Conservation (phyloP, 2,888 invertebrate species). For the Gymnoscelis rufifasciata region DNA sequence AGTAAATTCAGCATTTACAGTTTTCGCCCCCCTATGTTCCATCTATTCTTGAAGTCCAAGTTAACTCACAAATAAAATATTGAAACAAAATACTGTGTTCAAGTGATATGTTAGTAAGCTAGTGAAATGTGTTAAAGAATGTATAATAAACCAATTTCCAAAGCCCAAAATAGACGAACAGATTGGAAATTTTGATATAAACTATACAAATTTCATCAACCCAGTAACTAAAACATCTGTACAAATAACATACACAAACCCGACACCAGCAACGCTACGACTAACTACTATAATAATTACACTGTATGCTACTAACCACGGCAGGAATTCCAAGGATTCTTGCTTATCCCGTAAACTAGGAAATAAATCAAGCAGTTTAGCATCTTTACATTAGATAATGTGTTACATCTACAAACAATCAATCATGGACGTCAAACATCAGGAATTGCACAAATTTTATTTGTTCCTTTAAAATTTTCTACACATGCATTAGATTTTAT, state of each 20-base stretch:
- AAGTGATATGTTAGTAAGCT: slow-evolving; percentile 70
- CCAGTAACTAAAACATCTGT: slow-evolving; percentile 12
- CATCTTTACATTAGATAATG: slow-evolving; percentile 35
- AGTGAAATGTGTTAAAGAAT: slow-evolving; percentile 44
- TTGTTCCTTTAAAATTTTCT: slow-evolving; percentile 1
- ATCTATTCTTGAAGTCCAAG: slow-evolving; percentile 79
- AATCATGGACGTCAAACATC: background rate
- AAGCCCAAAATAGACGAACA: slow-evolving; percentile 31
- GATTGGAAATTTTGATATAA: slow-evolving; percentile 31
- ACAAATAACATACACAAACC: slow-evolving; percentile 32
- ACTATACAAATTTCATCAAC: slow-evolving; percentile 20
- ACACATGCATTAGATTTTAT: slow-evolving; percentile 14
- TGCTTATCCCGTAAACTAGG: slow-evolving; percentile 89
- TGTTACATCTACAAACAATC: slow-evolving; percentile 10
- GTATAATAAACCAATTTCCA: slow-evolving; percentile 27
- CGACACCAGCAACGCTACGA: slow-evolving; percentile 33
- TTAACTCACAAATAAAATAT: slow-evolving; percentile 52
- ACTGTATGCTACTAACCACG: slow-evolving; percentile 85
- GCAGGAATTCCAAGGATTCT: slow-evolving; percentile 87
- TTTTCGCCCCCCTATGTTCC: slow-evolving; percentile 66
- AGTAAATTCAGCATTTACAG: slow-evolving; percentile 68
- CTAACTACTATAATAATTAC: slow-evolving; percentile 47
- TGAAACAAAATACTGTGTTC: slow-evolving; percentile 45
- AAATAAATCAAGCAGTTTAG: slow-evolving; percentile 75
- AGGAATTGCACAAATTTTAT: background rate